Evolutionary conservation across 2,113 vertebrate species (phyloP).

Genomic region (Gallinago media): DNA sequence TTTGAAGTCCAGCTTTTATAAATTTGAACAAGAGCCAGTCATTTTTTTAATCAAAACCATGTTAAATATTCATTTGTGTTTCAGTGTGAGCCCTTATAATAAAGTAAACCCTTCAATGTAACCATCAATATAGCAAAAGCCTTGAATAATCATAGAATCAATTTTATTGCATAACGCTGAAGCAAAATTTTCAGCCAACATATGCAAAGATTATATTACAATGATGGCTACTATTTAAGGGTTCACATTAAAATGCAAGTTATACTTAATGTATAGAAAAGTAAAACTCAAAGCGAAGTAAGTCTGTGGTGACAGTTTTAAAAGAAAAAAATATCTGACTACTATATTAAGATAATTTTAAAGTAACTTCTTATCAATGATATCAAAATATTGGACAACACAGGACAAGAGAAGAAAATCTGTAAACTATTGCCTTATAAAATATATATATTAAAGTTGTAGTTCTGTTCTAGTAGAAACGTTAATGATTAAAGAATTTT

Average conservation of each 20-base stretch:
- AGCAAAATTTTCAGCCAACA: not conserved
- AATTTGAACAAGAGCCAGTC: conserved; percentile 30
- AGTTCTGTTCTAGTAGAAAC: not conserved
- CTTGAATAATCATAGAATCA: not conserved
- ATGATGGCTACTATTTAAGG: not conserved
- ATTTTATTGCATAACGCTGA: not conserved
- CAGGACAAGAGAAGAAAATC: not conserved
- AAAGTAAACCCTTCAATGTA: not conserved
- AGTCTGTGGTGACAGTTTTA: not conserved
- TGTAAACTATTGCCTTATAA: not conserved
- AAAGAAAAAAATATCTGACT: not conserved
- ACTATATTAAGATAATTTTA: not conserved
- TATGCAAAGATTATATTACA: not conserved
- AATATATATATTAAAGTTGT: not conserved
- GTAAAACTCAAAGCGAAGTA: not conserved
- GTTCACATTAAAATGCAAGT: not conserved
- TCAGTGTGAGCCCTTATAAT: conserved; percentile 19
- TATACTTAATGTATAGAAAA: not conserved
- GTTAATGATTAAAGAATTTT: not conserved
- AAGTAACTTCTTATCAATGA: not conserved
- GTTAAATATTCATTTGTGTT: conserved; percentile 60
- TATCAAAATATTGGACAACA: not conserved
- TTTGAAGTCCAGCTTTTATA: conserved; percentile 16
- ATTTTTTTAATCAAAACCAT: conserved; percentile 53
- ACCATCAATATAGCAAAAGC: not conserved